Evolutionary conservation across 2,888 invertebrate genomes (phyloP), one percentile per base, ranked within the genome.

Genomic region (Macrosiphum euphorbiae): DNA sequence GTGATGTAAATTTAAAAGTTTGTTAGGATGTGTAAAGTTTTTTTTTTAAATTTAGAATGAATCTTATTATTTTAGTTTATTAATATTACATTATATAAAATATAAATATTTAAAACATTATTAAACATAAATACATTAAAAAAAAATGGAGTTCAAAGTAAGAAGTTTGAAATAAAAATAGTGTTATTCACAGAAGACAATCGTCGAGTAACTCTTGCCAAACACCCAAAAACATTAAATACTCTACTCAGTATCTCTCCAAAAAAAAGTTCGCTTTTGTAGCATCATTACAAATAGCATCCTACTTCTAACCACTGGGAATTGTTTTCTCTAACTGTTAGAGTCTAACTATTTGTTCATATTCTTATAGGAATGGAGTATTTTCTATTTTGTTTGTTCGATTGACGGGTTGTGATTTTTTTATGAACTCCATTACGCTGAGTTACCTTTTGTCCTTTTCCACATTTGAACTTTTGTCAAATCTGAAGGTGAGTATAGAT

Each of bases 401-500:
- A 78, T 78, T 78, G 35, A 35, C 35, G 78, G 35, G 78, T 78
- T 78, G 35, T 78, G 35, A 35, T 78, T 35, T 78, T 78, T 78
- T 78, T 35, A 78, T 35, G 1, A 78, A 41, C 78, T 20, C 35
- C 35, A 8, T 78, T 78, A 78, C 35, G 78, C 20, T 78, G 78
- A 78, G 78, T 78, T 78, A 78, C 78, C 78, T 78, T 78, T 78
- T 78, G 78, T 78, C 78, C 35, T 78, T 78, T 35, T 35, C 20
- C 78, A 78, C 78, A 78, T 78, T 78, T 78, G 78, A 35, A 35
- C 78, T 78, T 35, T 78, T 78, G 78, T 78, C 20, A 20, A 78
- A 78, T 78, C 20, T 78, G 8, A 1, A 20, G 8, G 3, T 3
- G 20, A 78, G 35, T 35, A 78, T 35, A 78, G 35, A 78, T 35